Conservation (phyloP, 2,797 vertebrate species). For the Adelosebastes latens region DNA sequence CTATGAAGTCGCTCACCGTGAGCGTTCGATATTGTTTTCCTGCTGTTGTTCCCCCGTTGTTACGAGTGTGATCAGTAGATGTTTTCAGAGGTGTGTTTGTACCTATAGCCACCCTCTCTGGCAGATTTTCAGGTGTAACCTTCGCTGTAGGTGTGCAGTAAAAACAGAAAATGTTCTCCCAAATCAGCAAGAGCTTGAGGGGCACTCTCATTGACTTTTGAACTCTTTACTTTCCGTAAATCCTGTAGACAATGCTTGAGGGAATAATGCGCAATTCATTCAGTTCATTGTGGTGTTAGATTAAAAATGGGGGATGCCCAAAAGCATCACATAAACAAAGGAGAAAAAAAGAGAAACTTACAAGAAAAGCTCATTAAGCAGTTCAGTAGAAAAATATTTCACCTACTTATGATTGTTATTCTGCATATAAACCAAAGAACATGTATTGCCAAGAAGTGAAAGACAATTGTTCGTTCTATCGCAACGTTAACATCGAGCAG, state of each 20-base stretch:
- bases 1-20: background rate
- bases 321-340: background rate
- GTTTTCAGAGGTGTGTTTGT: background rate
- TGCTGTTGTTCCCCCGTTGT: background rate
- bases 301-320: background rate
- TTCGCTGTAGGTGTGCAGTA: background rate
- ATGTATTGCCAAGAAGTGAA: no score
- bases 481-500: no score
- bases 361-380: background rate
- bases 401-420: background rate
- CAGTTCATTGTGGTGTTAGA: background rate
- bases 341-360: background rate
- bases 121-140: background rate
- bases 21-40: background rate
- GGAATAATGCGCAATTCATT: background rate
- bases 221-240: background rate
- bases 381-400: background rate
- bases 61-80: background rate
- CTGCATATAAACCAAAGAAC: accelerated
- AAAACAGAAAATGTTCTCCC: background rate
- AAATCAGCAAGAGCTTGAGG: background rate
- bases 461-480: no score
- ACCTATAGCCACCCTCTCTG: no score
- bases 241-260: background rate
- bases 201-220: background rate